phyloP scores from a whole-genome alignment of 1,140 invertebrate genomes.

The Apis dorsata region DNA sequence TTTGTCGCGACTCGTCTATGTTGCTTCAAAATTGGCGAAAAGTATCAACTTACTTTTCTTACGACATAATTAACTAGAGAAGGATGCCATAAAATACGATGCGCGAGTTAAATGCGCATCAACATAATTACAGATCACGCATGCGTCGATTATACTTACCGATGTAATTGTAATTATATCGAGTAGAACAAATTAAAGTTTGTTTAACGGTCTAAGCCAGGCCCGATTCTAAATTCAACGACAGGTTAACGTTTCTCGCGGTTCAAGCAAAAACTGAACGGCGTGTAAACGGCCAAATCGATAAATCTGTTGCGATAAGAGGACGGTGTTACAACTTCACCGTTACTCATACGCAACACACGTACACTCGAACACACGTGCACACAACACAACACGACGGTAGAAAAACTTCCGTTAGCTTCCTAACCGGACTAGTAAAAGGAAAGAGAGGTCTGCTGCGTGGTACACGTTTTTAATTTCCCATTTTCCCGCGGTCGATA shows the following conservation, averaged over 20 bases:
- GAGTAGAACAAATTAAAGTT: slow-evolving; percentile 11
- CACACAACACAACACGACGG: not conserved
- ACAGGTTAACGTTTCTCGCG: slow-evolving; percentile 8
- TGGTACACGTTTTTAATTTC: slow-evolving; percentile 33
- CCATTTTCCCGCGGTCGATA: slow-evolving; percentile 45
- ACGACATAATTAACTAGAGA: not conserved
- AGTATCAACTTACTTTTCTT: not conserved
- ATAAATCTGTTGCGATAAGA: slow-evolving; percentile 53
- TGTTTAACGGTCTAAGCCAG: not conserved
- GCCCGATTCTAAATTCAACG: slow-evolving; percentile 23
- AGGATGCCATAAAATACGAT: not conserved
- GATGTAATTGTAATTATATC: slow-evolving; percentile 19
- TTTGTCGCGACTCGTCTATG: too few species aligned
- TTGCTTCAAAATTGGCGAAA: too few species aligned
- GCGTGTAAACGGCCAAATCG: slow-evolving; percentile 43
- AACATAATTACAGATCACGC: slow-evolving; percentile 26
- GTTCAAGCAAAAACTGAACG: slow-evolving; percentile 35
- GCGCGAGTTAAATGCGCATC: slow-evolving; percentile 19
- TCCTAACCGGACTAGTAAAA: slow-evolving; percentile 32
- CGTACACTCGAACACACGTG: not conserved
- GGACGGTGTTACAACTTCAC: slow-evolving; percentile 45
- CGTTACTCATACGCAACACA: slow-evolving; percentile 39
- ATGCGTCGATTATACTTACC: slow-evolving; percentile 23
- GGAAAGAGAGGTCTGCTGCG: slow-evolving; percentile 9
- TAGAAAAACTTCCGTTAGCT: slow-evolving; percentile 48